These are phyloP conservation scores for Scartelaos histophorus DNA, from an alignment of 2,113 vertebrate species.

Conservation along the genomic window DNA sequence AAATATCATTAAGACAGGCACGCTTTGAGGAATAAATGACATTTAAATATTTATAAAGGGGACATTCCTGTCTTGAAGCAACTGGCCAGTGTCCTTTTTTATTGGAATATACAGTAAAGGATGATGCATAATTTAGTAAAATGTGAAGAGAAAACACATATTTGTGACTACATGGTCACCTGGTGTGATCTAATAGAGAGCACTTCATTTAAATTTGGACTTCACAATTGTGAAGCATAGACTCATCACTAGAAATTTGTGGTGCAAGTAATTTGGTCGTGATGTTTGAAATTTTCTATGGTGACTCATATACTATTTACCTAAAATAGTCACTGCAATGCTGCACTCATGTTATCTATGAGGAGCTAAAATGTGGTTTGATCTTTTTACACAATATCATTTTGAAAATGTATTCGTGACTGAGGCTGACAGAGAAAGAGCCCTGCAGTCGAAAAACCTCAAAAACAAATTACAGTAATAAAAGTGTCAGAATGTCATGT, in stretches of 20 bases:
- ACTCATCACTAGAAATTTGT: conserved; percentile 20
- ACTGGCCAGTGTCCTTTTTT: conserved; percentile 55
- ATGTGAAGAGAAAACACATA: conserved; percentile 29
- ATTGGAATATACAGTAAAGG: conserved; percentile 11
- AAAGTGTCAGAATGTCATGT: conserved; percentile 30
- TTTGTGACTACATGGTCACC: conserved; percentile 20
- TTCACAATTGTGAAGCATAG: conserved; percentile 27
- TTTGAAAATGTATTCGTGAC: conserved; percentile 21
- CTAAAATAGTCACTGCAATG: conserved; percentile 50
- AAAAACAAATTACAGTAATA: conserved; percentile 38
- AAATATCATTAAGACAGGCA: conserved; percentile 41
- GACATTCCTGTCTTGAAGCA: conserved; percentile 22
- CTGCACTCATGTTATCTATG: conserved; percentile 43
- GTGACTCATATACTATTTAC: conserved; percentile 67
- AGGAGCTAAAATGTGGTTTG: conserved; percentile 38
- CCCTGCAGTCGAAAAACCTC: neutral
- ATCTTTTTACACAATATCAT: conserved; percentile 21
- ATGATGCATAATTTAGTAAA: conserved; percentile 33
- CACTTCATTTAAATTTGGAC: conserved; percentile 29
- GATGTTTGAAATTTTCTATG: conserved; percentile 50
- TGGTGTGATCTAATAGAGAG: conserved; percentile 8
- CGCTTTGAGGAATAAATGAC: conserved; percentile 19
- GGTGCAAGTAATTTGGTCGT: conserved; percentile 49
- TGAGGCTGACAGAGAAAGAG: conserved; percentile 10
- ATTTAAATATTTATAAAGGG: conserved; percentile 28